Evolutionary conservation across 2,113 vertebrate species (phyloP).

Genomic region (Eolophus roseicapilla): DNA sequence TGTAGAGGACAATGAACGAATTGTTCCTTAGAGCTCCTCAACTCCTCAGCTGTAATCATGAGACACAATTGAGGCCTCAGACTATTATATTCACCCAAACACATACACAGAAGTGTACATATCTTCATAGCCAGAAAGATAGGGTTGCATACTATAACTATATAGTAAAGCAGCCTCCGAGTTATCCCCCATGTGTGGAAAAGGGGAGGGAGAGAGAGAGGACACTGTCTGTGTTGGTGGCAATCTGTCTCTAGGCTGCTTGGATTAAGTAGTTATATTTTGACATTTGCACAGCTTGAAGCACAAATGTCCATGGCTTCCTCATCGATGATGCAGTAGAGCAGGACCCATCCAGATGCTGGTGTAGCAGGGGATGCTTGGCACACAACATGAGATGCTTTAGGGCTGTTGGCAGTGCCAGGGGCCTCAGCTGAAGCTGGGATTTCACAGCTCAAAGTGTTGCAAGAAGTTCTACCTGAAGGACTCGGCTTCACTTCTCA

Average conservation of each 20-base stretch:
- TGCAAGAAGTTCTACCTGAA: background rate
- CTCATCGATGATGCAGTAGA: rapidly evolving
- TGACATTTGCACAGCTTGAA: background rate
- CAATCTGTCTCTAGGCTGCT: background rate
- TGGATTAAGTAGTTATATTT: background rate
- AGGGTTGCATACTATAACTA: background rate
- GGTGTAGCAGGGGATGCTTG: background rate
- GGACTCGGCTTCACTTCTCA: background rate
- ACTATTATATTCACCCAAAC: background rate
- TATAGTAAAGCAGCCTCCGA: background rate
- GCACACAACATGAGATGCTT: background rate
- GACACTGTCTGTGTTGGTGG: background rate
- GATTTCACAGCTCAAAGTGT: background rate
- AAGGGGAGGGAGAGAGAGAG: background rate
- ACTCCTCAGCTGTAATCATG: constrained; percentile 27
- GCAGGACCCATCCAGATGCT: background rate
- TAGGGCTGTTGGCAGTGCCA: background rate
- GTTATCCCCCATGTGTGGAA: rapidly evolving
- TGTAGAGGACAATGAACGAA: constrained; percentile 72
- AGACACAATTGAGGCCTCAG: constrained; percentile 57
- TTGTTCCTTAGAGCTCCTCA: constrained; percentile 71
- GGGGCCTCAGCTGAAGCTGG: background rate
- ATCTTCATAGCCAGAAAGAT: background rate
- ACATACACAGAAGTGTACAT: background rate
- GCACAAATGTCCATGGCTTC: background rate